These are phyloP conservation scores for Forbesichthys papilliferus DNA, from an alignment of 2,113 vertebrate species.

Conservation along the genomic window DNA sequence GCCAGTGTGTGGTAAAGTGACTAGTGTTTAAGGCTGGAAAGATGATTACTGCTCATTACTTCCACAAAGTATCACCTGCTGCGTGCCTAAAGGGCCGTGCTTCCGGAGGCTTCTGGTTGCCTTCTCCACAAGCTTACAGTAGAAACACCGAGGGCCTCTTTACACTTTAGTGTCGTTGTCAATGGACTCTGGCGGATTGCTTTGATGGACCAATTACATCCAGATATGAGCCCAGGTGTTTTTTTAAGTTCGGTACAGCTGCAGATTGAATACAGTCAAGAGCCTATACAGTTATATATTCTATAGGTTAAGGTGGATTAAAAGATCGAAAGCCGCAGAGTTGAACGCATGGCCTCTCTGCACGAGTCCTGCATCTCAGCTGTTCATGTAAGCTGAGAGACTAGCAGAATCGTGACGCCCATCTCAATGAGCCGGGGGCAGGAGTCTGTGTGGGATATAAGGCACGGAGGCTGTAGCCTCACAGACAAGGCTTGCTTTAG, in stretches of 20 bases:
- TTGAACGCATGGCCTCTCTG: background rate
- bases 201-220: background rate
- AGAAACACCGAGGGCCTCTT: constrained; percentile 46
- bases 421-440: constrained; percentile 67
- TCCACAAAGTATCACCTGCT: constrained; percentile 59
- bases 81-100: constrained; percentile 47
- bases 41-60: constrained; percentile 62
- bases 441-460: constrained; percentile 31
- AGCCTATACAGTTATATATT: no score
- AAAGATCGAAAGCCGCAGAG: no score
- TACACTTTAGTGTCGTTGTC: constrained; percentile 16
- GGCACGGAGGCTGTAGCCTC: constrained; percentile 30
- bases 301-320: no score
- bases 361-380: constrained; percentile 49
- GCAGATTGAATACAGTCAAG: no score
- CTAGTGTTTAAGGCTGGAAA: no score
- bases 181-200: no score
- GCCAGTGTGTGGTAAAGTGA: no score
- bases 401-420: constrained; percentile 73
- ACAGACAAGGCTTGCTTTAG: constrained; percentile 21
- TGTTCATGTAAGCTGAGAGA: constrained; percentile 66
- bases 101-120: constrained; percentile 66
- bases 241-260: no score
- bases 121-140: constrained; percentile 43
- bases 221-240: no score